Conservation (phyloP, 2,888 invertebrate species). For the Habrosyne pyritoides region DNA sequence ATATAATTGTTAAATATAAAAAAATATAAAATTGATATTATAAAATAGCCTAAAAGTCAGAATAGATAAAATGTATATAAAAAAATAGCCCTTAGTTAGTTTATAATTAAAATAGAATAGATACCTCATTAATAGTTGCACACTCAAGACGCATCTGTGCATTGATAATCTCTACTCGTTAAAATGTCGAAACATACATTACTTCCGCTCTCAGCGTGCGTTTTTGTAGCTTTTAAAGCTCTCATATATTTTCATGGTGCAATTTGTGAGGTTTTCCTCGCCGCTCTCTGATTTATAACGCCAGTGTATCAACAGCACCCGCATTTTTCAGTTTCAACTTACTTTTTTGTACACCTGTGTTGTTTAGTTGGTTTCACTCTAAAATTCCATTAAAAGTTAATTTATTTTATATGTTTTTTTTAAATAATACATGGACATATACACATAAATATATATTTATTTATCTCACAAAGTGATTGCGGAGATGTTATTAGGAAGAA, state of each 20-base stretch:
- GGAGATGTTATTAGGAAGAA: too few relatives aligned
- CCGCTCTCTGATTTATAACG: constrained; percentile 9
- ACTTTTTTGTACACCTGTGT: background rate
- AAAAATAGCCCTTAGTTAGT: too few relatives aligned
- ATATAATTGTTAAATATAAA: too few relatives aligned
- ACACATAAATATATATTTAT: too few relatives aligned
- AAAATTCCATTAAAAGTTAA: too few relatives aligned
- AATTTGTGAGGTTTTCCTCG: constrained; percentile 11
- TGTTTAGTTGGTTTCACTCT: background rate
- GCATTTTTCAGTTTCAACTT: background rate
- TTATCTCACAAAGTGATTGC: too few relatives aligned
- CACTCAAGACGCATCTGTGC: background rate
- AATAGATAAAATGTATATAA: too few relatives aligned
- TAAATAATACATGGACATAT: too few relatives aligned
- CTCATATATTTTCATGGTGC: constrained; percentile 12
- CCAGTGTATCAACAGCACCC: background rate
- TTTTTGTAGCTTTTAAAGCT: constrained; percentile 12
- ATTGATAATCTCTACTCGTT: background rate
- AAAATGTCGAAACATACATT: constrained; percentile 5
- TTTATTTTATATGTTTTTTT: too few relatives aligned
- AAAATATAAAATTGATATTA: too few relatives aligned
- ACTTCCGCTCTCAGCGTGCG: constrained; percentile 5
- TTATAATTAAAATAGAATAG: too few relatives aligned
- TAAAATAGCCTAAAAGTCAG: too few relatives aligned
- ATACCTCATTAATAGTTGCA: background rate